Evolutionary conservation across 2,888 invertebrate genomes (phyloP).

Genomic region (Thymelicus acteon): DNA sequence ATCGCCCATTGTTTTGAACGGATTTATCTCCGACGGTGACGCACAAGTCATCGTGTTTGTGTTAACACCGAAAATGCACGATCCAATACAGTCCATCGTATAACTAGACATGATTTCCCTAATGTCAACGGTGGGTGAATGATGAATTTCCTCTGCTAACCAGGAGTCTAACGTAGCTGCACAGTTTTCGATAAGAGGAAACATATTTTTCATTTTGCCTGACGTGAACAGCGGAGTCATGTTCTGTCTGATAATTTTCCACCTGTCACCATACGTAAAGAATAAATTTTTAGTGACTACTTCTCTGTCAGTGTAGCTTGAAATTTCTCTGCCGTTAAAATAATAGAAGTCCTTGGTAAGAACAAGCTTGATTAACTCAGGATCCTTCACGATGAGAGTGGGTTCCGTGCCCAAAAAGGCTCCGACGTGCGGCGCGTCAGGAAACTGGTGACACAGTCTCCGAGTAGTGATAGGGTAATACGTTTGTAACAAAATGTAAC

Average conservation of each 20-base stretch:
- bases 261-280: slow-evolving; percentile 59
- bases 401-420: slow-evolving; percentile 66
- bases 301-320: slow-evolving; percentile 57
- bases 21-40: slow-evolving; percentile 45
- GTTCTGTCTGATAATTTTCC: slow-evolving; percentile 68
- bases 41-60: slow-evolving; percentile 52
- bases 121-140: slow-evolving; percentile 47
- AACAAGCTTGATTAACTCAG: slow-evolving; percentile 59
- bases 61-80: slow-evolving; percentile 62
- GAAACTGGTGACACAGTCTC: slow-evolving; percentile 57
- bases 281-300: slow-evolving; percentile 57
- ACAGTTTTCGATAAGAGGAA: slow-evolving; percentile 60
- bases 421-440: slow-evolving; percentile 62
- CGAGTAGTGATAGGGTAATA: slow-evolving; percentile 49
- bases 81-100: slow-evolving; percentile 62
- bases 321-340: slow-evolving; percentile 62
- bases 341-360: slow-evolving; percentile 66
- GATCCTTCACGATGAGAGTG: slow-evolving; percentile 61
- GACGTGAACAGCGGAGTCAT: slow-evolving; percentile 66
- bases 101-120: slow-evolving; percentile 53
- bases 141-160: slow-evolving; percentile 47
- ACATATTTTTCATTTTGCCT: slow-evolving; percentile 71
- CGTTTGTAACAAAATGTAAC: slow-evolving; percentile 55
- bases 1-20: slow-evolving; percentile 52
- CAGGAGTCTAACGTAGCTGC: slow-evolving; percentile 52